Conservation (phyloP, 2,888 invertebrate species). For the Nymphalis urticae region DNA sequence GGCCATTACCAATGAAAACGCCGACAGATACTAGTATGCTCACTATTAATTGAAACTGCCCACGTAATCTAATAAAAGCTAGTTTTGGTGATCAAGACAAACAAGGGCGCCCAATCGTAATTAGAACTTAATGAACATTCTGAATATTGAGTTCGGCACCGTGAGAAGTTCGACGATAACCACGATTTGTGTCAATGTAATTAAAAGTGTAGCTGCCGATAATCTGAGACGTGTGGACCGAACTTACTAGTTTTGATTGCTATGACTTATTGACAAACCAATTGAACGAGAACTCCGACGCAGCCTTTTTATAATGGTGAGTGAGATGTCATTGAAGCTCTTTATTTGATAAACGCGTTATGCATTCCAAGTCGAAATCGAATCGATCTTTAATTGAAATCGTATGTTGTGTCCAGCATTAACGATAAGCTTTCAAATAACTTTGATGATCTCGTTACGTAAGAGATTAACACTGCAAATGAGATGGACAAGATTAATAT, state of each 20-base stretch:
- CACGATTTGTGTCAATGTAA: slow-evolving; percentile 80
- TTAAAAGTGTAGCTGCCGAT: slow-evolving; percentile 80
- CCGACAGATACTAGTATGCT: slow-evolving; percentile 73
- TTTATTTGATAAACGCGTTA: slow-evolving; percentile 57
- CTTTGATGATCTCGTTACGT: slow-evolving; percentile 54
- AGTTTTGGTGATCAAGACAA: slow-evolving; percentile 79
- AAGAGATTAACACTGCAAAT: slow-evolving; percentile 36
- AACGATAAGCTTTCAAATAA: slow-evolving; percentile 64
- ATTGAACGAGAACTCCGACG: slow-evolving; percentile 51
- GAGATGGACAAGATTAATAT: slow-evolving; percentile 25
- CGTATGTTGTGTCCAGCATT: slow-evolving; percentile 74
- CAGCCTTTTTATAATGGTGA: slow-evolving; percentile 43
- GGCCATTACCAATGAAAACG: slow-evolving; percentile 73
- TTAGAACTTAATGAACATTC: slow-evolving; percentile 81
- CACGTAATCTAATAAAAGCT: slow-evolving; percentile 81
- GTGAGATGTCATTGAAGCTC: slow-evolving; percentile 51
- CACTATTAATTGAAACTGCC: slow-evolving; percentile 81
- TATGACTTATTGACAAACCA: slow-evolving; percentile 66
- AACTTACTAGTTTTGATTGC: slow-evolving; percentile 73
- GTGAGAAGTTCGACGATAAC: slow-evolving; percentile 80
- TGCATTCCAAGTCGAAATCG: slow-evolving; percentile 69
- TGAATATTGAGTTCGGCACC: slow-evolving; percentile 77
- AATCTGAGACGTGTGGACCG: slow-evolving; percentile 64
- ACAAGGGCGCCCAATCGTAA: slow-evolving; percentile 80
- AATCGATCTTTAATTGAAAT: slow-evolving; percentile 79